Base-by-base conservation (phyloP, 2,888 invertebrate species). In the Nephrocerus scutellatus region DNA sequence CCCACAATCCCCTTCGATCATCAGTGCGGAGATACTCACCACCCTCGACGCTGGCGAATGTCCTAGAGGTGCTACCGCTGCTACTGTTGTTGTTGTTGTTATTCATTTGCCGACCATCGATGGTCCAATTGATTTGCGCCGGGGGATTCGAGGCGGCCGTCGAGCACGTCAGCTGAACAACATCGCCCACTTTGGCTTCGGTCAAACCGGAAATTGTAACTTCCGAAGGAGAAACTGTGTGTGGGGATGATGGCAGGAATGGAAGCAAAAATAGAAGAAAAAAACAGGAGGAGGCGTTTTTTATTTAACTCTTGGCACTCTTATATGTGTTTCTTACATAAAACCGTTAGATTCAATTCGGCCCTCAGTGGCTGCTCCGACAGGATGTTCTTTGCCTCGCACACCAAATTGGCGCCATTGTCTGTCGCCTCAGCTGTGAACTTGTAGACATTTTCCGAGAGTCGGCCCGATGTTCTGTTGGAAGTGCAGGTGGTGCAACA, bases 71-170 rank as follows among this genome's bases (percentile, higher is more conserved):
- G 40, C 57, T 52, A n/a, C n/a, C n/a, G n/a, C n/a, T n/a, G n/a
- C n/a, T n/a, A n/a, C n/a, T n/a, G n/a, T n/a, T n/a, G n/a, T n/a
- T n/a, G n/a, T n/a, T n/a, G n/a, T n/a, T n/a, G 23, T 61, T 59
- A 5, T 39, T 51, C 36, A 63, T 24, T 3, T 61, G 58, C 9
- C 59, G 60, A 13, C 66, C 66, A 31, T 63, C 65, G 30, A 63
- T 48, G 18, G 61, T 61, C 63, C 63, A 63, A 31, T 49, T 62
- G n/a, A 65, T 56, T 28, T 58, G 56, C 3, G 63, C 60, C 19
- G 60, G 49, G 0, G 63, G 63, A 51, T 63, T 63, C 2, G 63
- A 63, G 2, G 64, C 60, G 2, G 62, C 60, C 9, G 64, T 62
- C 8, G 55, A 40, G 30, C 63, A 63, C 24, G 49, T 57, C 22